phyloP scores from a whole-genome alignment of 2,888 invertebrate genomes.

The Hylaea fasciaria region DNA sequence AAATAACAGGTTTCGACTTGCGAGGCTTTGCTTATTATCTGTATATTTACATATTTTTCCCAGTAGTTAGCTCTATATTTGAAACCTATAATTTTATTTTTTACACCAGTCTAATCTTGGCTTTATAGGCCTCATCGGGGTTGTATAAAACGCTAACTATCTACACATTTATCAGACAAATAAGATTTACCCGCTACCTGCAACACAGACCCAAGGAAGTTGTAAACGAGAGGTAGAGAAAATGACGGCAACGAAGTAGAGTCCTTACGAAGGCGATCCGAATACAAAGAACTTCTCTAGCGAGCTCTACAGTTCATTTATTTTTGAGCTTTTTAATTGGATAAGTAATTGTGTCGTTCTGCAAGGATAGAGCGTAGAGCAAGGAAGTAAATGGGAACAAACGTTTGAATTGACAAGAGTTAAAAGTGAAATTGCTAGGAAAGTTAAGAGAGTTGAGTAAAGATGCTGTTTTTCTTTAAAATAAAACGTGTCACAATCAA shows the following conservation, averaged over 20 bases:
- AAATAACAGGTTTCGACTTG: no score
- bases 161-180: no score
- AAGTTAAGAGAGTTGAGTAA: constrained; percentile 23
- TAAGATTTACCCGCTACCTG: not conserved
- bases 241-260: constrained; percentile 48
- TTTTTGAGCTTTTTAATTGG: constrained; percentile 44
- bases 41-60: no score
- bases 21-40: no score
- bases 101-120: no score
- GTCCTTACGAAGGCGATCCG: constrained; percentile 39
- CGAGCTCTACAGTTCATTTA: constrained; percentile 37
- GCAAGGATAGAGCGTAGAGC: constrained; percentile 1
- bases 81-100: no score
- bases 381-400: constrained; percentile 3
- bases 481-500: no score
- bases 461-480: no score
- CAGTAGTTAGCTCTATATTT: no score
- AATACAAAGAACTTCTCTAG: constrained; percentile 42
- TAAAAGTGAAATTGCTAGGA: no score
- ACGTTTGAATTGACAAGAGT: constrained; percentile 24
- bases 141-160: no score
- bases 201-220: constrained; percentile 8
- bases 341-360: constrained; percentile 16
- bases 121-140: no score
- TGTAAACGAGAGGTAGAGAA: constrained; percentile 46